These are phyloP conservation scores for Antheraea mylitta DNA, from an alignment of 1,140 invertebrate species.

Conservation along the genomic window DNA sequence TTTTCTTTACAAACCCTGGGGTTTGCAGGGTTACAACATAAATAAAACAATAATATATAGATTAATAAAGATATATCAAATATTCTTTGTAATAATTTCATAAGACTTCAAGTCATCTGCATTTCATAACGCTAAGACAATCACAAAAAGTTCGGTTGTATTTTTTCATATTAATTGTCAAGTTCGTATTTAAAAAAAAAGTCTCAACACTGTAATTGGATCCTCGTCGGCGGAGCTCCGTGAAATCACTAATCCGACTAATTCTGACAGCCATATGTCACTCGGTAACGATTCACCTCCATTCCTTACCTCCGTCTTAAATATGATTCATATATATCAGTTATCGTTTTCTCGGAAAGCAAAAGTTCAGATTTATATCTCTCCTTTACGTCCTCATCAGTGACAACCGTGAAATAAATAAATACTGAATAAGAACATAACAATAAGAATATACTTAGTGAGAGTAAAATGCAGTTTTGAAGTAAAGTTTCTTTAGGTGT, in stretches of 20 bases:
- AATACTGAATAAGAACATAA: not conserved
- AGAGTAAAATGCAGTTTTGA: no score
- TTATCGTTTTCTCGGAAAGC: not conserved
- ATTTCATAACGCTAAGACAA: no score
- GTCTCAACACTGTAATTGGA: conserved; percentile 71
- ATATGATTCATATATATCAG: conserved; percentile 6
- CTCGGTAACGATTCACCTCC: conserved; percentile 50
- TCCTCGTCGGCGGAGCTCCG: conserved; percentile 59
- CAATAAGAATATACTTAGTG: not conserved
- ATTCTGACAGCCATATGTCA: conserved; percentile 78
- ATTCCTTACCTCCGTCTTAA: not conserved
- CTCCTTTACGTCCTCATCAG: not conserved
- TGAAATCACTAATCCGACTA: conserved; percentile 77
- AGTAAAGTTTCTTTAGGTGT: no score
- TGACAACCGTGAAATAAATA: conserved; percentile 16
- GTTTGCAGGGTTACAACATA: no score
- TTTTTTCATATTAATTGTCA: conserved; percentile 53
- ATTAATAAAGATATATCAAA: no score
- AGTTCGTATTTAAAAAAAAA: conserved; percentile 71
- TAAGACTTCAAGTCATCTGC: no score
- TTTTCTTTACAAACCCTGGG: no score
- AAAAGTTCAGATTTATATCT: not conserved
- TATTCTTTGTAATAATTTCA: no score
- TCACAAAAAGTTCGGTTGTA: conserved; percentile 15
- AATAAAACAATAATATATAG: no score